Evolutionary conservation across 1,140 invertebrate species (phyloP), one percentile per base, ranked within the genome.

Genomic region (Dryas iulia): DNA sequence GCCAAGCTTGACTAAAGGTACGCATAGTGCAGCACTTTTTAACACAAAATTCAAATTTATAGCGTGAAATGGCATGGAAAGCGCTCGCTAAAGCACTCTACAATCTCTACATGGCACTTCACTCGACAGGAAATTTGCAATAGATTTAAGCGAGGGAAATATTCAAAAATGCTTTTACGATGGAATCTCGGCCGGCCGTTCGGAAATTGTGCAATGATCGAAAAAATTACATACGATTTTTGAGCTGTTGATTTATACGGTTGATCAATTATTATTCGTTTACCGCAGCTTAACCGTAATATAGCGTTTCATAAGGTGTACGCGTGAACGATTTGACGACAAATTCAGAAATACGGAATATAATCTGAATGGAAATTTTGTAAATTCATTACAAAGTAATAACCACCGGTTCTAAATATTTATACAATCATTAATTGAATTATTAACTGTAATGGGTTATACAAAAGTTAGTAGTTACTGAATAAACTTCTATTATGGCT

Each of bases 31-130:
- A 64, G 70, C 72, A 70, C 59, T 74, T 76, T 77, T 74, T 71
- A 70, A 58, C 68, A 18, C 35, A 61, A 80, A 72, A 74, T 74
- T 74, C 62, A 71, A 69, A 74, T 74, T 74, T 73, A 76, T 69
- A 73, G 66, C 67, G 68, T 76, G 72, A 82, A 82, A 82, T 78
- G 77, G 72, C 30, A 66, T 62, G 74, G 71, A 78, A 81, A 77
- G 69, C 61, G 61, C 52, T 47, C 71, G 68, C 70, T 78, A 69
- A 75, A 78, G 73, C 71, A 70, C 77, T 75, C 71, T 66, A 67
- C 69, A 73, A 71, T 68, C 77, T 75, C 71, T 68, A 67, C 69
- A 74, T 63, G 74, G 67, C 74, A 78, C 76, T 79, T 63, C 63
- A 62, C 56, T 71, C 60, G 64, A 71, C 71, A 70, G 69, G 76